Evolutionary conservation across 2,797 vertebrate genomes (phyloP).

Genomic region (Brachyrhaphis roseni): DNA sequence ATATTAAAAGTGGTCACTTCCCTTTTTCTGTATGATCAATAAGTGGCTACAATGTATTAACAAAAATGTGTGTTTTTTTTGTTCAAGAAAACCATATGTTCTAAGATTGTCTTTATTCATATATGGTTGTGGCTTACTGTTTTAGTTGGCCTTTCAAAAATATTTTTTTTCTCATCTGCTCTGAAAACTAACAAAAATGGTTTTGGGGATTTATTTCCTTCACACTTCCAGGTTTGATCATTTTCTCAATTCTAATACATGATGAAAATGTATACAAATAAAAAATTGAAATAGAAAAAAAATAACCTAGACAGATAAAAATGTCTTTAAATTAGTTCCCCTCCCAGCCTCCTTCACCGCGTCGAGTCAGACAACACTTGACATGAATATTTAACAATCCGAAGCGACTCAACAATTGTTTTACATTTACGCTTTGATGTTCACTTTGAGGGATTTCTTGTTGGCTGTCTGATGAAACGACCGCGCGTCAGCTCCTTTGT

Average conservation of each 20-base stretch:
- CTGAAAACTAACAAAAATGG: neutral
- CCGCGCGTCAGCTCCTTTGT: conserved; percentile 29
- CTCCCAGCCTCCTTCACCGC: conserved; percentile 58
- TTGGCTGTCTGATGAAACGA: conserved; percentile 42
- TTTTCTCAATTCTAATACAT: neutral
- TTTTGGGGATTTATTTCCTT: neutral
- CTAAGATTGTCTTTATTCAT: neutral
- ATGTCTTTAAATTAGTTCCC: conserved; percentile 55
- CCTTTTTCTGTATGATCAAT: neutral
- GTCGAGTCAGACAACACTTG: conserved; percentile 69
- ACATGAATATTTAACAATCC: conserved; percentile 76
- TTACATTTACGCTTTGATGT: conserved; percentile 64
- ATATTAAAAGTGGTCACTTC: neutral
- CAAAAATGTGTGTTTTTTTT: neutral
- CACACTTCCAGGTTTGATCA: neutral
- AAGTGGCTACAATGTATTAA: neutral
- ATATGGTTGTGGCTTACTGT: neutral
- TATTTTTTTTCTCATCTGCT: neutral
- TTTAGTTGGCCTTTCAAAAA: neutral
- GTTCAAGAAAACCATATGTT: neutral
- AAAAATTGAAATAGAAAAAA: conserved; percentile 19
- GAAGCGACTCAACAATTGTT: conserved; percentile 67
- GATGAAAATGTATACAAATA: conserved; percentile 29
- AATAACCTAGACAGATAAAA: conserved; percentile 25
- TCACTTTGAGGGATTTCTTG: conserved; percentile 57